These are phyloP conservation scores for Plumapathes pennacea DNA, from an alignment of 92 coral and sea anemone genomes.

Conservation along the genomic window DNA sequence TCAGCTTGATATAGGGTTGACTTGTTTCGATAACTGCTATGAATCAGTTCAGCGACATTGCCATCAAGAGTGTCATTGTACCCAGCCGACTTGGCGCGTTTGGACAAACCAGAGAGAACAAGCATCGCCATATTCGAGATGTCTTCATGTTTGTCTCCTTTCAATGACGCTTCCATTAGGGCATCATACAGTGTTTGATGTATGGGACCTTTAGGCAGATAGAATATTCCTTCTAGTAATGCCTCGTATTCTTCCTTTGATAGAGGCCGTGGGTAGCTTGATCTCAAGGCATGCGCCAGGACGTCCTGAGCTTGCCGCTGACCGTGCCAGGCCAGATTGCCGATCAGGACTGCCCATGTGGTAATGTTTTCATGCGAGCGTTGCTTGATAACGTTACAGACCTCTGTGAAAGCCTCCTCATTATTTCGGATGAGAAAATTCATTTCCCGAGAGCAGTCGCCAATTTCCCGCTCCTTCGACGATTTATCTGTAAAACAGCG, in stretches of 20 bases:
- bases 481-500: constrained; percentile 70
- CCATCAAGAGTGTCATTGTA: constrained; percentile 64
- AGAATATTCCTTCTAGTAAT: constrained; percentile 56
- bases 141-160: constrained; percentile 36
- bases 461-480: constrained; percentile 66
- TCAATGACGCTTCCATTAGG: constrained; percentile 33
- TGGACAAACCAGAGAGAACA: constrained; percentile 63
- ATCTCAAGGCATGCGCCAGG: constrained; percentile 57
- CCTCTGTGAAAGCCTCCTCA: constrained; percentile 22
- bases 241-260: constrained; percentile 61
- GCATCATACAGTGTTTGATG: constrained; percentile 61
- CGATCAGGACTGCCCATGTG: constrained; percentile 72
- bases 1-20: constrained; percentile 56
- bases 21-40: constrained; percentile 66
- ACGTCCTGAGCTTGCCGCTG: constrained; percentile 50
- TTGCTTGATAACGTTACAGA: constrained; percentile 39
- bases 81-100: constrained; percentile 62
- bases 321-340: constrained; percentile 70
- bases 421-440: constrained; percentile 65
- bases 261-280: constrained; percentile 55
- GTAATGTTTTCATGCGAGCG: constrained; percentile 71
- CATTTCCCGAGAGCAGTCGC: constrained; percentile 63
- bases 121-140: constrained; percentile 68
- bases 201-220: constrained; percentile 78
- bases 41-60: constrained; percentile 52